Base-by-base conservation (phyloP, 2,797 vertebrate species). In the Myotis planiceps region DNA sequence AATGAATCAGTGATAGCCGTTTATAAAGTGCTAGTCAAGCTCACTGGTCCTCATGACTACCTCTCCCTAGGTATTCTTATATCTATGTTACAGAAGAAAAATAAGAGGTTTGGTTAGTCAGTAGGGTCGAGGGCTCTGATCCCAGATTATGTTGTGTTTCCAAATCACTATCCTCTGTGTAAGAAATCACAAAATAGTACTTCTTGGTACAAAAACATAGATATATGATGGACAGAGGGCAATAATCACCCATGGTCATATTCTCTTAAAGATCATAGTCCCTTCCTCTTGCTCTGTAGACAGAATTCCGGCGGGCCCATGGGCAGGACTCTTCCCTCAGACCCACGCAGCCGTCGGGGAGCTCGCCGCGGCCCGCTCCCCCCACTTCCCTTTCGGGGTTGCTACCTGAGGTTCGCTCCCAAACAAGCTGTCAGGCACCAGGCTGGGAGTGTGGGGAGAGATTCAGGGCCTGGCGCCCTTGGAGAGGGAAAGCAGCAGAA, bases 371-470 rank as follows among this genome's bases (percentile, higher is more conserved):
- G 29, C 39, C 12, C 19, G 65, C 58, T 60, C 82, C 85, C 65
- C 25, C 72, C 74, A 10, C 25, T 9, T 37, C 32, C 78, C 82
- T 55, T 83, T 18, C 15, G 1, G 15, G 69, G 37, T 47, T 10
- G 79, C 85, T 97, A 97, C 97, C 97, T 97, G 95, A 90, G 55
- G 65, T 34, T 97, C 9, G 29, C 51, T 93, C 84, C 69, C 76
- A 32, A 90, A 92, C 6, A 9, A 68, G 91, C 32, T 88, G 69
- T 94, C 32, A 7, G 83, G 86, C 55, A 88, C 80, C 76, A 63
- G 94, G 90, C 18, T 8, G 60, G 71, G 86, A 55, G 47, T 47
- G 58, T 51, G 60, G 53, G 60, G 80, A 68, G 89, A 66, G 75
- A 65, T 66, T 32, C 79, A 58, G 86, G 16, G 51, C 93, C 88